phyloP scores from a whole-genome alignment of 2,888 invertebrate genomes.

The Oligia latruncula region DNA sequence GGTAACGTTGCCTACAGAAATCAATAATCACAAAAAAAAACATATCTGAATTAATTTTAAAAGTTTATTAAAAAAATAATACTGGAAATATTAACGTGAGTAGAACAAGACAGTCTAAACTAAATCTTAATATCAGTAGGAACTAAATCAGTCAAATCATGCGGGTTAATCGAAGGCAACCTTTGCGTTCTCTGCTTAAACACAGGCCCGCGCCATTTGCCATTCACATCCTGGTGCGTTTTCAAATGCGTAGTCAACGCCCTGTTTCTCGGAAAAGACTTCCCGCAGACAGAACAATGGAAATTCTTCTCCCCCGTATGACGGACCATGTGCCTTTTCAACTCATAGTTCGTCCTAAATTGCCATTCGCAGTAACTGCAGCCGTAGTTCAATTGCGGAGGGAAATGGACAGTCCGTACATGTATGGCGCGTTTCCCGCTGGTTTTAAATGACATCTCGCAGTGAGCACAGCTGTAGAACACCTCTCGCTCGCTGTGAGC shows the following conservation, averaged over 20 bases:
- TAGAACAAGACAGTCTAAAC: constrained; percentile 10
- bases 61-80: constrained; percentile 64
- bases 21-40: background rate
- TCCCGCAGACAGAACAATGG: constrained; percentile 80
- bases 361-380: constrained; percentile 83
- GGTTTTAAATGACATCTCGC: constrained; percentile 82
- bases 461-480: constrained; percentile 80
- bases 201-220: constrained; percentile 76
- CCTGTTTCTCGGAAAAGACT: constrained; percentile 79
- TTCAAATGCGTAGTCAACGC: constrained; percentile 81
- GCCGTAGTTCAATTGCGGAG: constrained; percentile 75
- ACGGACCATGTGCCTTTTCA: constrained; percentile 83
- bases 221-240: constrained; percentile 79
- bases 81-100: constrained; percentile 42
- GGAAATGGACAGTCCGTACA: constrained; percentile 80
- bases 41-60: background rate
- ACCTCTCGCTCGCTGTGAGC: constrained; percentile 82
- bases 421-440: constrained; percentile 83
- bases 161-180: constrained; percentile 74
- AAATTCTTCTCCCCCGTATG: constrained; percentile 83
- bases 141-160: constrained; percentile 72
- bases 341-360: constrained; percentile 83
- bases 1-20: background rate
- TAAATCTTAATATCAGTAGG: constrained; percentile 59
- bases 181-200: constrained; percentile 76